A percentile compares a stretch with the other conserved stretches of the same genome.
These are phyloP conservation scores for Gambusia yucatana DNA, from an alignment of 2,797 vertebrate species.

Conservation along the genomic window DNA sequence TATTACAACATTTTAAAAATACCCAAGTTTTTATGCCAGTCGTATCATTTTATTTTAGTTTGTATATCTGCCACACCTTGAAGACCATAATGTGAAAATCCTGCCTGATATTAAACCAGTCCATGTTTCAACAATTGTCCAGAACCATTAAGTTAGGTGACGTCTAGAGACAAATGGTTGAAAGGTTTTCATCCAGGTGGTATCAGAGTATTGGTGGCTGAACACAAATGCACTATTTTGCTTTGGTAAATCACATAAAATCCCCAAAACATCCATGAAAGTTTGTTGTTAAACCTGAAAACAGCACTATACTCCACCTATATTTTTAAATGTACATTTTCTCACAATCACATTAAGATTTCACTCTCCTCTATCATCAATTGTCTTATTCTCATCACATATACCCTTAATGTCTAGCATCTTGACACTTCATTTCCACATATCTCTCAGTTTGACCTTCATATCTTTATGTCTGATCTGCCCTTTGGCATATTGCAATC, in stretches of 20 bases:
- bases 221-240: neutral
- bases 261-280: neutral
- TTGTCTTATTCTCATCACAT: constrained; percentile 34
- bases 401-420: constrained; percentile 2
- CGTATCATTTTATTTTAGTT: no score
- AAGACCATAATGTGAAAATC: no score
- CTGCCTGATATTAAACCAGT: no score
- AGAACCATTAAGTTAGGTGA: neutral
- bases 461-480: constrained; percentile 51
- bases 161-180: neutral
- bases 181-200: neutral
- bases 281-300: neutral
- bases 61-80: no score
- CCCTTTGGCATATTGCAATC: constrained; percentile 57
- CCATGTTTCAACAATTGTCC: no score
- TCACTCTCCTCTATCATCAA: constrained; percentile 24
- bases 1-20: no score
- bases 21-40: no score
- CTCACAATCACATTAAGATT: constrained; percentile 11
- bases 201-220: neutral
- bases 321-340: neutral
- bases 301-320: neutral
- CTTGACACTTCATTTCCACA: constrained; percentile 4
- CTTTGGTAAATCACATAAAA: neutral
- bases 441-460: constrained; percentile 62